These are phyloP conservation scores for Rhamphomyia laevipes DNA, from an alignment of 2,888 invertebrate genomes.

Conservation along the genomic window DNA sequence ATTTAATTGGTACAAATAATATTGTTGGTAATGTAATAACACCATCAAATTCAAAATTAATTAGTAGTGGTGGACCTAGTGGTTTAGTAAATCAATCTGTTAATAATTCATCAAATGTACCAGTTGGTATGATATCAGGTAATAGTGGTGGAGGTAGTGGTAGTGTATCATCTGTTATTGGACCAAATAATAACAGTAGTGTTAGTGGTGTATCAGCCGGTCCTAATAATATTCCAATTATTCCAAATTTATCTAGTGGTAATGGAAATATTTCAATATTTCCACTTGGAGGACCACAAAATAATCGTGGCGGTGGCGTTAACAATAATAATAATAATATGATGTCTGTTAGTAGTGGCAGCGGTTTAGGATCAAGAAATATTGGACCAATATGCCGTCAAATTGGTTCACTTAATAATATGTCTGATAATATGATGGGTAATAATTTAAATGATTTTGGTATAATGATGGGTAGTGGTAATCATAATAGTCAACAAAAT, in stretches of 20 bases:
- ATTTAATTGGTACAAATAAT: too few species aligned
- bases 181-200: background rate
- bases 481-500: conserved; percentile 13
- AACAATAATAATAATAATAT: background rate
- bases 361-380: conserved; percentile 3
- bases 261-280: background rate
- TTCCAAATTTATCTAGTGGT: background rate
- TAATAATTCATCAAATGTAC: too few species aligned
- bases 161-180: background rate
- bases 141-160: background rate
- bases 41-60: background rate
- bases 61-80: conserved; percentile 2
- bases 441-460: conserved; percentile 13
- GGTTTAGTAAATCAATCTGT: background rate
- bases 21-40: too few species aligned
- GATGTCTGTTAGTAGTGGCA: background rate
- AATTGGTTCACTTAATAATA: conserved; percentile 10
- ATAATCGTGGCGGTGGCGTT: background rate
- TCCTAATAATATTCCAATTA: background rate
- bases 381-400: conserved; percentile 11
- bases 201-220: background rate
- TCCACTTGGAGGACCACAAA: background rate
- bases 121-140: too few species aligned
- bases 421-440: conserved; percentile 5
- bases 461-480: conserved; percentile 14